These are phyloP conservation scores for Sympetrum striolatum DNA, from an alignment of 2,888 invertebrate genomes.

Conservation along the genomic window DNA sequence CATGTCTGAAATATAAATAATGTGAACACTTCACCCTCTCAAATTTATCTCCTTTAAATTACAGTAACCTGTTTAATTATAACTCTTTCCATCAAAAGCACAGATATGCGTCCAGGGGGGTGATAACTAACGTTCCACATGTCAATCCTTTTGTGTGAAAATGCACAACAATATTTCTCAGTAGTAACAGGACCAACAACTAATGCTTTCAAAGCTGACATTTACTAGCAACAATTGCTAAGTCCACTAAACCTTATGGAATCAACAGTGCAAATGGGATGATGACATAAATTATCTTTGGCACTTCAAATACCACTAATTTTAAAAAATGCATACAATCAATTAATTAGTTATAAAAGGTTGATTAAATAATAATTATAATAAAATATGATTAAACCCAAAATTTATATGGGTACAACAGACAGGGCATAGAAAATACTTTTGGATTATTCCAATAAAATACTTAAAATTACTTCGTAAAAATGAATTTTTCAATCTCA, in stretches of 20 bases:
- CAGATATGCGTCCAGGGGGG: constrained; percentile 39
- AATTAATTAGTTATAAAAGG: constrained; percentile 44
- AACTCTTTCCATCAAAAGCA: constrained; percentile 42
- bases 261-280: constrained; percentile 45
- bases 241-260: constrained; percentile 44
- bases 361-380: constrained; percentile 37
- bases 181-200: constrained; percentile 37
- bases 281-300: constrained; percentile 48
- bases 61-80: constrained; percentile 24
- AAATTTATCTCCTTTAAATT: constrained; percentile 27
- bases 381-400: constrained; percentile 28
- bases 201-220: constrained; percentile 44
- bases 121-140: constrained; percentile 39
- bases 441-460: not conserved
- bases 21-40: constrained; percentile 37
- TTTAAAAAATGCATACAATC: constrained; percentile 45
- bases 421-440: constrained; percentile 27
- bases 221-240: constrained; percentile 43
- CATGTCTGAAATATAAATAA: constrained; percentile 27
- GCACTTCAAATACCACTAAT: constrained; percentile 48
- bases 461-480: not conserved
- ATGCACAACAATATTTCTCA: constrained; percentile 44
- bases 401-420: constrained; percentile 1
- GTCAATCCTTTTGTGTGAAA: constrained; percentile 24
- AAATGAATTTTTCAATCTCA: not conserved